Base-by-base conservation (phyloP, 2,888 invertebrate species). In the Aleiodes leptofemur region DNA sequence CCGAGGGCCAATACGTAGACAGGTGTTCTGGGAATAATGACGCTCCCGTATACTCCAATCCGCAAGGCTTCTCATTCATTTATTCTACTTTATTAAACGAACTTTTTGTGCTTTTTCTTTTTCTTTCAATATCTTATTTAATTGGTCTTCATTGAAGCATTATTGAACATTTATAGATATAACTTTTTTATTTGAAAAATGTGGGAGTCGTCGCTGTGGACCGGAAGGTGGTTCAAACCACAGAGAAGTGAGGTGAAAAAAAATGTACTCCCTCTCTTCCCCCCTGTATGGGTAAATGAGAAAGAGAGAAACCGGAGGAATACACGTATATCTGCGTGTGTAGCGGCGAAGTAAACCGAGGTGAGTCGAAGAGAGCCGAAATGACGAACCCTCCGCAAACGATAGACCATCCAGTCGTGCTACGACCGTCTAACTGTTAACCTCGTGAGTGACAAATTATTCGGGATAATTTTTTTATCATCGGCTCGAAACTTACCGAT, bases 401-500 rank as follows among this genome's bases (percentile, higher is more conserved):
- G 61, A 76, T 74, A 77, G 77, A 79, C 76, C 80, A 86, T 85
- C 85, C 87, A 88, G 87, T 88, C 85, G 84, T 85, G 86, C 85
- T 86, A 84, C 86, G 87, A 87, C 84, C 86, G 87, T 84, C 84
- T 83, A 80, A 81, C 80, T 79, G 86, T 81, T 83, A 81, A 84
- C 81, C 82, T 84, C 81, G 81, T 68, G 56, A 64, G 74, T 78
- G 73, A 77, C 76, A 79, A 72, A 72, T 80, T 77, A 78, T 74
- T 74, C 74, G 77, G 77, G 76, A 68, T 77, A 55, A 74, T 74
- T 76, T 76, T 48, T 14, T 8, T 43, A 6, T 43, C 43, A 43
- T 7, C 3, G 11, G 7, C 43, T 43, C 9, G 4, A 34, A 34
- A 34, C 7, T 43, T 9, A 43, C 7, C 7, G 3, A 43, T 6